These are phyloP conservation scores for Sphenodon punctatus DNA, from an alignment of 2,797 vertebrate genomes.

Conservation along the genomic window DNA sequence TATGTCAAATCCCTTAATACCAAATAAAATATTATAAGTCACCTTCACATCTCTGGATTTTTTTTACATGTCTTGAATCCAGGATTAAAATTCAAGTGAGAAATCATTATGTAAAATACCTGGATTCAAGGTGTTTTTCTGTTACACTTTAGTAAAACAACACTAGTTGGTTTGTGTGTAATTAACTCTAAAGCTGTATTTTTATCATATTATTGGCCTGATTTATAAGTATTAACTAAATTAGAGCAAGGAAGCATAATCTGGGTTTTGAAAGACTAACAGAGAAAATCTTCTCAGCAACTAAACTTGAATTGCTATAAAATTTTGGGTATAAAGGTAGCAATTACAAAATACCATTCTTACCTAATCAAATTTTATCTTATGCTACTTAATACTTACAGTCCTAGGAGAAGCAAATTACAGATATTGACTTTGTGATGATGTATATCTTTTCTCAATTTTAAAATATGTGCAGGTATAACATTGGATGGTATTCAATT, in stretches of 20 bases:
- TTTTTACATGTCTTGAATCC: slow-evolving; percentile 19
- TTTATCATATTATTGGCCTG: background rate
- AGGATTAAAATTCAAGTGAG: slow-evolving; percentile 11
- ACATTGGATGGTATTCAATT: slow-evolving; percentile 7
- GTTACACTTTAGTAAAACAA: background rate
- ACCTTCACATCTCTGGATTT: slow-evolving; percentile 13
- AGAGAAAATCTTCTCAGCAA: background rate
- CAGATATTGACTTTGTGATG: background rate
- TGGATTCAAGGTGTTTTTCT: slow-evolving; percentile 6
- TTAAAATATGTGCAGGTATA: background rate
- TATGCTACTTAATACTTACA: background rate
- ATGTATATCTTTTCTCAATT: background rate
- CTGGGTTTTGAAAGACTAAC: background rate
- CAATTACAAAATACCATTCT: background rate
- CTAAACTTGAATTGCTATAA: background rate
- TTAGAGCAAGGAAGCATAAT: background rate
- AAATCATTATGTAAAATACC: background rate
- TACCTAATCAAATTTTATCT: background rate
- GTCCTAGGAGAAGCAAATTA: background rate
- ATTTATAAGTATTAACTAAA: slow-evolving; percentile 3
- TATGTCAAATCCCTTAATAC: slow-evolving; percentile 55
- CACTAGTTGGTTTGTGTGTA: background rate
- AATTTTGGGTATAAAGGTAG: background rate
- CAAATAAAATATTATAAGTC: slow-evolving; percentile 35
- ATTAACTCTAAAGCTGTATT: slow-evolving; percentile 27